Percentiles rank a stretch among this genome's conserved stretches.
phyloP scores from a whole-genome alignment of 1,140 invertebrate genomes.

The Drosophila parabipectinata region DNA sequence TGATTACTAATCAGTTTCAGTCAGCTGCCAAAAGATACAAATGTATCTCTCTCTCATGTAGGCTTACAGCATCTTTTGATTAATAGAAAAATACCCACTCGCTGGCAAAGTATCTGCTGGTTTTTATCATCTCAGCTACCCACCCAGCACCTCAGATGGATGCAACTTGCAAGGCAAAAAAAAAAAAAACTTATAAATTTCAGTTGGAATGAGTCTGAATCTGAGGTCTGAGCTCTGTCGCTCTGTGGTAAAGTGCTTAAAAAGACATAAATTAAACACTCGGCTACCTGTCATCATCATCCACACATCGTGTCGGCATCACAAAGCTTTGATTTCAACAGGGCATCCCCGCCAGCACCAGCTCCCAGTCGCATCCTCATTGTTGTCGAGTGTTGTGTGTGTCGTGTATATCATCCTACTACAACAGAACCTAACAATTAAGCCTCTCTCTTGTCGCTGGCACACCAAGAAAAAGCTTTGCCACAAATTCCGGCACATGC shows the following conservation, averaged over 20 bases:
- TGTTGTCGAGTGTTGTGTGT: constrained; percentile 67
- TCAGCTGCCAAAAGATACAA: constrained; percentile 47
- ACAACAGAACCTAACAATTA: constrained; percentile 72
- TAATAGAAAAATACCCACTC: constrained; percentile 54
- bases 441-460: constrained; percentile 54
- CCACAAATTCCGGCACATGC: constrained; percentile 49
- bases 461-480: constrained; percentile 52
- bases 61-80: constrained; percentile 37
- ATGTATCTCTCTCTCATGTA: constrained; percentile 22
- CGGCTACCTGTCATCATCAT: constrained; percentile 79
- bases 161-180: constrained; percentile 36
- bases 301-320: constrained; percentile 69
- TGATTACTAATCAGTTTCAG: constrained; percentile 28
- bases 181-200: constrained; percentile 31
- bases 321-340: constrained; percentile 81
- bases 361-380: constrained; percentile 40
- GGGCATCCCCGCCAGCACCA: constrained; percentile 29
- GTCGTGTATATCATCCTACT: constrained; percentile 72
- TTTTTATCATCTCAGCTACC: constrained; percentile 29
- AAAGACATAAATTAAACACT: constrained; percentile 83
- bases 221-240: constrained; percentile 12
- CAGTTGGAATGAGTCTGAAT: neutral
- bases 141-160: constrained; percentile 21
- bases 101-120: constrained; percentile 24
- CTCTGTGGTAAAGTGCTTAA: constrained; percentile 72